Evolutionary conservation across 2,888 invertebrate genomes (phyloP).

Genomic region (Chrysotoxum bicinctum): DNA sequence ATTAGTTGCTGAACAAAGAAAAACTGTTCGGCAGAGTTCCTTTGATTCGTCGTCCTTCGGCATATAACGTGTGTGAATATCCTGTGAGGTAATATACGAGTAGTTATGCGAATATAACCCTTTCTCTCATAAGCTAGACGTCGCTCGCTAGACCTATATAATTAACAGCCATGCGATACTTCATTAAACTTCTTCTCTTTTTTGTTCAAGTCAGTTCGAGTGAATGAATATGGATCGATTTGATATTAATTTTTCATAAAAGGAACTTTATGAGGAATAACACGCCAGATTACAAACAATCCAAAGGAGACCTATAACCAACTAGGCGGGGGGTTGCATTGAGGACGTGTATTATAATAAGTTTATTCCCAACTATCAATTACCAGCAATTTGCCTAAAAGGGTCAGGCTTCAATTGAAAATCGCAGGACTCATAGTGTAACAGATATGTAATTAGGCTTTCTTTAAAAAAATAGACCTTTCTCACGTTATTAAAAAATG

Average conservation of each 20-base stretch:
- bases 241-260: constrained; percentile 32
- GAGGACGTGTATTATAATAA: not conserved
- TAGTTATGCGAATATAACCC: constrained; percentile 5
- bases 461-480: constrained; percentile 10
- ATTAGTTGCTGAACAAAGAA: constrained; percentile 64
- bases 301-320: constrained; percentile 27
- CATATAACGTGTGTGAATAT: constrained; percentile 45
- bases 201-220: not conserved
- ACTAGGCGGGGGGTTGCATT: constrained; percentile 41
- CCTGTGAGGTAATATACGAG: not conserved
- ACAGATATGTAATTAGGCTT: constrained; percentile 49
- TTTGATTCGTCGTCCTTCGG: constrained; percentile 32
- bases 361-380: constrained; percentile 57
- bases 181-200: constrained; percentile 25
- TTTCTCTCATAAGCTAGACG: not conserved
- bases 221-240: constrained; percentile 45
- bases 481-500: constrained; percentile 27
- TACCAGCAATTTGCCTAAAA: constrained; percentile 66
- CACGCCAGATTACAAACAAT: constrained; percentile 16
- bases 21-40: constrained; percentile 57
- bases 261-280: constrained; percentile 11
- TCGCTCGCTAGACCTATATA: constrained; percentile 9
- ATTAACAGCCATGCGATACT: constrained; percentile 63
- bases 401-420: constrained; percentile 64
- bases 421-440: constrained; percentile 32